A percentile compares a stretch with the other conserved stretches of the same genome.
phyloP scores from a whole-genome alignment of 2,113 vertebrate species.

The Podarcis cretensis region DNA sequence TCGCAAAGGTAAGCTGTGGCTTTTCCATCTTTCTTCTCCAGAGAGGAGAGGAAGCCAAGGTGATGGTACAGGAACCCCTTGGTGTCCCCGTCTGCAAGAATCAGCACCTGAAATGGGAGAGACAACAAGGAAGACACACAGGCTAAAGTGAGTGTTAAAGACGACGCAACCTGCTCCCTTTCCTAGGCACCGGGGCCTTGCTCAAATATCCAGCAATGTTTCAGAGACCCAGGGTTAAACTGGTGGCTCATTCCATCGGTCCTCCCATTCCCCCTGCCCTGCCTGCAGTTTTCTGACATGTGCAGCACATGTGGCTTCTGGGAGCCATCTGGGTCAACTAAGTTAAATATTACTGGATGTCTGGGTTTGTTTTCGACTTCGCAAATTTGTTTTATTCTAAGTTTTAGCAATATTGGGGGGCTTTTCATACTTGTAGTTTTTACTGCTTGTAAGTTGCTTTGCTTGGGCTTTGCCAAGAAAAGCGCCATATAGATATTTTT shows the following conservation, averaged over 20 bases:
- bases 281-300: neutral
- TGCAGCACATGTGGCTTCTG: neutral
- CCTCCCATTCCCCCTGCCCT: neutral
- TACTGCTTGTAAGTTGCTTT: neutral
- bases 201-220: no score
- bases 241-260: no score
- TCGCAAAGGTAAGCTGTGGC: conserved; percentile 90
- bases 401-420: no score
- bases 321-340: neutral
- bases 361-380: no score
- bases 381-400: no score
- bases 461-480: no score
- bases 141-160: neutral
- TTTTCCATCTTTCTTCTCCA: conserved; percentile 77
- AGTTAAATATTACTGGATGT: no score
- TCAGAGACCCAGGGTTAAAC: neutral
- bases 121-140: neutral
- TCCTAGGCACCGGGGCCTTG: neutral
- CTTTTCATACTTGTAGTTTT: no score
- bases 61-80: conserved; percentile 84
- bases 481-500: no score
- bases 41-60: conserved; percentile 82
- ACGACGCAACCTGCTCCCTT: neutral
- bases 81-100: conserved; percentile 80
- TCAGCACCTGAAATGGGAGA: conserved; percentile 81